Evolutionary conservation across 2,113 vertebrate genomes (phyloP), one percentile per base, ranked within the genome.

Genomic region (Sprattus sprattus): DNA sequence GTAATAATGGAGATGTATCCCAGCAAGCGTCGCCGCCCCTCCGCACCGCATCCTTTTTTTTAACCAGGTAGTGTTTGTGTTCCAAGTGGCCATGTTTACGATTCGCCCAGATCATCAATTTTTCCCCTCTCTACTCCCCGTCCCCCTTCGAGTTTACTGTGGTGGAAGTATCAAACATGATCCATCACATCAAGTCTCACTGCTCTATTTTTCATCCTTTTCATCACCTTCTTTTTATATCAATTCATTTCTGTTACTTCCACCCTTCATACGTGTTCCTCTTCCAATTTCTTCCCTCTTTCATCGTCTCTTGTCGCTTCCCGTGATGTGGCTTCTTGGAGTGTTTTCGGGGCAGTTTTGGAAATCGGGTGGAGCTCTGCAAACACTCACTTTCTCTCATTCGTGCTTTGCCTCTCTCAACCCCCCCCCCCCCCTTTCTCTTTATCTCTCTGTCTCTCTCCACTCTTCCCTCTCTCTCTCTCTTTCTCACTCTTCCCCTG

Each of bases 401-500:
- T 75, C 32, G 46, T 44, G 46, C 60, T 1, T 25, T 16, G 15
- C 3, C 25, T 82, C 54, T 57, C 54, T 57, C 54, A 13, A 3
- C 15, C 54, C 15, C 54, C 15, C 6, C 7, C 54, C 15, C 54
- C 15, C 54, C 15, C 6, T 57, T 13, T 64, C 57, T 64, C 57
- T 64, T 20, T 64, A 18, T 64, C 3, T 22, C 4, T 16, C 4
- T 57, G 10, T 22, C 54, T 18, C 54, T 57, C 15, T 20, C 57
- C 64, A 28, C 64, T 9, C 45, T 32, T 81, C n/a, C 71, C 10
- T 46, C 39, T 47, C 25, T 80, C 47, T 67, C 75, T 16, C 44
- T 46, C 22, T 28, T 71, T 87, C 15, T 28, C 81, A 86, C 10
- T 67, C 81, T 52, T 67, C 67, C 88, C 83, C 89, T 46, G 85